A percentile compares a stretch with the other conserved stretches of the same genome.
Evolutionary conservation across 2,797 vertebrate species (phyloP).

Genomic region (Crenichthys baileyi): DNA sequence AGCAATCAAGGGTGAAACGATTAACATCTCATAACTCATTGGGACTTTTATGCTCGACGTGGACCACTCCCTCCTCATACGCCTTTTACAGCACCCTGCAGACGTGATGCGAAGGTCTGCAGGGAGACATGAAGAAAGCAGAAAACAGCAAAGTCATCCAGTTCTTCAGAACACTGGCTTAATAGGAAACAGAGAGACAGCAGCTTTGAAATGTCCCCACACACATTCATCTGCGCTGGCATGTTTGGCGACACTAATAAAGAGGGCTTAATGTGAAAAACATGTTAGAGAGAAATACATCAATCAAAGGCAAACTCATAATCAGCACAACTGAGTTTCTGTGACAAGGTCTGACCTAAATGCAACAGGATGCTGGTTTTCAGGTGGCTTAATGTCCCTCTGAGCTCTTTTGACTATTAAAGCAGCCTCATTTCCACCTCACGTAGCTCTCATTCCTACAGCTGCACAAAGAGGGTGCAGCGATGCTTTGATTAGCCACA

Average conservation of each 20-base stretch:
- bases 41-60: slow-evolving; percentile 33
- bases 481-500: slow-evolving; percentile 76
- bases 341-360: slow-evolving; percentile 2
- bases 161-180: slow-evolving; percentile 51
- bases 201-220: slow-evolving; percentile 62
- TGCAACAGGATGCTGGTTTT: slow-evolving; percentile 8
- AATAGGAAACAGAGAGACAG: slow-evolving; percentile 70
- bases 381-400: slow-evolving; percentile 40
- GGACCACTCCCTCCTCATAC: slow-evolving; percentile 46
- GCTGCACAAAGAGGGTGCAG: slow-evolving; percentile 67
- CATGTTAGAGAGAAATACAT: slow-evolving; percentile 36
- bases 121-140: slow-evolving; percentile 61
- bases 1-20: slow-evolving; percentile 43
- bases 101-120: slow-evolving; percentile 63
- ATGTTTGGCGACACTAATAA: slow-evolving; percentile 62
- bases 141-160: slow-evolving; percentile 62
- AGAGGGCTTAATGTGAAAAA: slow-evolving; percentile 54
- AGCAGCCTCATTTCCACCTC: slow-evolving; percentile 55
- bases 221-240: slow-evolving; percentile 64
- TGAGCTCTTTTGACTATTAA: slow-evolving; percentile 50
- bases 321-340: slow-evolving; percentile 12
- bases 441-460: slow-evolving; percentile 57
- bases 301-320: slow-evolving; percentile 15
- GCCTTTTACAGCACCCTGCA: slow-evolving; percentile 45
- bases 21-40: slow-evolving; percentile 53